Evolutionary conservation across 2,888 invertebrate genomes (phyloP).

Genomic region (Flexamia atlantica): DNA sequence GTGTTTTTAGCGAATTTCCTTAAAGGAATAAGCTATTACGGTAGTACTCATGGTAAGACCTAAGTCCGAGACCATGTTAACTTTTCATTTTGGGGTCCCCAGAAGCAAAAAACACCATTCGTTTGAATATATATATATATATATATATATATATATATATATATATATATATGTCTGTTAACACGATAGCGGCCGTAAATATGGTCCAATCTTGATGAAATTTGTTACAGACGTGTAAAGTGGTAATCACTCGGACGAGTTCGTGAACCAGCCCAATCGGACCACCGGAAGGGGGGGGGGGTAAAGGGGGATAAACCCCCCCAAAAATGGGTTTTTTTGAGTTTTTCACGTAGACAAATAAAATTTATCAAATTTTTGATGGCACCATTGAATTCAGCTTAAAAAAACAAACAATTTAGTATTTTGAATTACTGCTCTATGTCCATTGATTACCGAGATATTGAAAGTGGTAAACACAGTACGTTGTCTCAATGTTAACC

Average conservation of each 20-base stretch:
- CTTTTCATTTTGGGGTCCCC: neutral
- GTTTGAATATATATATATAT: neutral
- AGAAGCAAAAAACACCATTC: neutral
- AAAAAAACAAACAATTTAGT: too few relatives aligned
- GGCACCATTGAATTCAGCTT: too few relatives aligned
- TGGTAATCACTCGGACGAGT: neutral
- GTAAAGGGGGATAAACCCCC: neutral
- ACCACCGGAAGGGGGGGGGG: neutral
- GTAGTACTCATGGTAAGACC: neutral
- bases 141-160: neutral
- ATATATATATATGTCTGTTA: neutral
- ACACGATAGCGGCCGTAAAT: neutral
- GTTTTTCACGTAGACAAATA: too few relatives aligned
- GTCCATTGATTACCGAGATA: too few relatives aligned
- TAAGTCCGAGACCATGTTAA: neutral
- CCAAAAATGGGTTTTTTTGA: neutral
- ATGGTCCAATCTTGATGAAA: neutral
- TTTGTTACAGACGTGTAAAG: neutral
- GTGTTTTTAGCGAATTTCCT: neutral
- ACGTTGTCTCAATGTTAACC: too few relatives aligned
- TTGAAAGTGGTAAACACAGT: too few relatives aligned
- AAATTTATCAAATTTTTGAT: too few relatives aligned
- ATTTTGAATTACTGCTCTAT: too few relatives aligned
- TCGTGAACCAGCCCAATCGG: neutral
- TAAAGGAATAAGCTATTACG: neutral